Evolutionary conservation across 1,140 invertebrate genomes (phyloP), one percentile per base, ranked within the genome.

Genomic region (Plodia interpunctella): DNA sequence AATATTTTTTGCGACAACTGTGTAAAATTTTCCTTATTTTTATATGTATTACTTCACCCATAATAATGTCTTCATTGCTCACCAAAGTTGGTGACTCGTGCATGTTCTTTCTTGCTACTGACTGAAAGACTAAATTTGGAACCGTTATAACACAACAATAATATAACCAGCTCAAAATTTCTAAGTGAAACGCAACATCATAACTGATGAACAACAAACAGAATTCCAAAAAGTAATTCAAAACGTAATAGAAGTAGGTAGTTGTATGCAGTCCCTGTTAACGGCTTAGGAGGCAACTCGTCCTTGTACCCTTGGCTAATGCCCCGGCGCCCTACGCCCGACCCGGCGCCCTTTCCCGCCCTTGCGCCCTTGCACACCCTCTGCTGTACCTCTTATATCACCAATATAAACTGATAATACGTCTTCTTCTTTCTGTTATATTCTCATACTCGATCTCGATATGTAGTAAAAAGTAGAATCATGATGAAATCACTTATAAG

Each of bases 281-380:
- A 59, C 61, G 61, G 62, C 59, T 68, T 64, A 68, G 66, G 59
- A 59, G 52, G 49, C 38, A 59, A 63, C 60, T 62, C 65, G 66
- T 35, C 63, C 38, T 35, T 25, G 52, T 74, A 71, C 68, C 72
- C 72, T 70, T 71, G 68, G 68, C 11, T 57, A 55, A 51, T 63
- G 65, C 62, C 68, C 68, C 58, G 54, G 20, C 68, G 72, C 62
- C 72, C 72, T 66, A 32, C 59, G 55, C 44, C 30, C 70, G 72
- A 71, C 72, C 72, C 54, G n/a, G 62, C 68, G 63, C 72, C 68
- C 65, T 58, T 55, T 51, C 18, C n/a, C 62, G 68, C 68, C 65
- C 70, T 62, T 30, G 32, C 72, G 71, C 60, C 72, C 72, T 74
- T 74, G 72, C 60, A 63, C 62, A 74, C 66, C 66, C 65, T 70